A percentile compares a stretch with the other conserved stretches of the same genome.
Evolutionary conservation across 2,113 vertebrate species (phyloP).

Genomic region (Nycticryphes semicollaris): DNA sequence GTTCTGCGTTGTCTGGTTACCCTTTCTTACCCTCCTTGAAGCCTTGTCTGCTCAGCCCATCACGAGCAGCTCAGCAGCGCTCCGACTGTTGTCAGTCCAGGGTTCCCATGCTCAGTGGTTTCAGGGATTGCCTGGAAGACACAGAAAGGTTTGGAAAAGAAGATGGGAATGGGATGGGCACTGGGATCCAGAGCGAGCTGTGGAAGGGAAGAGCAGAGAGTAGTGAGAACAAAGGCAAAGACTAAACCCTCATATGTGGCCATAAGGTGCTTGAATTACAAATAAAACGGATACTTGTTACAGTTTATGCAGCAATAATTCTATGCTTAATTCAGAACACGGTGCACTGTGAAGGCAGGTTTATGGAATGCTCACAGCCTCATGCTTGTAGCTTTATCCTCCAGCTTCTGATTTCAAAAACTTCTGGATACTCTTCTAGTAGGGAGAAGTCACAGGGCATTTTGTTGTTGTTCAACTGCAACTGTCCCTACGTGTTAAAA

Average conservation of each 20-base stretch:
- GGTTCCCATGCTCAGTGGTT: not conserved
- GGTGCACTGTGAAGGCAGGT: not conserved
- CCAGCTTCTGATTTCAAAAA: not conserved
- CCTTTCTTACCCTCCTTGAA: not conserved
- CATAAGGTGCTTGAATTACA: not conserved
- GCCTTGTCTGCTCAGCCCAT: not conserved
- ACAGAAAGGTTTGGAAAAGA: not conserved
- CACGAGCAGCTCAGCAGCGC: not conserved
- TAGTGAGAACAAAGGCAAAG: not conserved
- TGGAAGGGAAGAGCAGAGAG: not conserved
- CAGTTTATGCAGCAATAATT: not conserved
- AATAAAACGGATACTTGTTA: not conserved
- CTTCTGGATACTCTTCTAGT: not conserved
- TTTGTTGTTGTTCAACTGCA: not conserved
- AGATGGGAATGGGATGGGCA: not conserved
- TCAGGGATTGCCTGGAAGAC: not conserved
- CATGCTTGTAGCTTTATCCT: not conserved
- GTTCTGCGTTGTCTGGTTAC: not conserved
- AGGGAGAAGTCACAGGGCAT: not conserved
- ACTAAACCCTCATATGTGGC: not conserved
- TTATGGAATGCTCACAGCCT: not conserved
- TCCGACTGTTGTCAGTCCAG: not conserved
- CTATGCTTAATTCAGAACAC: not conserved
- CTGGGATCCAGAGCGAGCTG: not conserved
- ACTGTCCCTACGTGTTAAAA: not conserved